Percentiles rank a stretch among this genome's conserved stretches.
Conservation (phyloP, 2,888 invertebrate species). For the Drosophila dives region DNA sequence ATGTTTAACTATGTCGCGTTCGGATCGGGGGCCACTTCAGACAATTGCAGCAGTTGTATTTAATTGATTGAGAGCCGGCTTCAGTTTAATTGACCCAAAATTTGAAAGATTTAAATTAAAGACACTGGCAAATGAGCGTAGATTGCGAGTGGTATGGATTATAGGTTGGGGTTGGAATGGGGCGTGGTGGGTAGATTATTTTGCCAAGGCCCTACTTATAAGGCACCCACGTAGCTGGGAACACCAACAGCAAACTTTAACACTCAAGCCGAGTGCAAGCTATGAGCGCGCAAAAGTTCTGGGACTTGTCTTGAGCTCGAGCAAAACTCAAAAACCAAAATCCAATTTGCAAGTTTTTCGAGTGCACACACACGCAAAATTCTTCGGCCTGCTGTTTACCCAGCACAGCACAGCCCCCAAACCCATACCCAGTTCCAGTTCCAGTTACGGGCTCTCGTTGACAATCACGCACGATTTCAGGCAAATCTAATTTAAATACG, state of each 20-base stretch:
- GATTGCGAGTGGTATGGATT: neutral
- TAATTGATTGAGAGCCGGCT: constrained; percentile 75
- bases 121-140: constrained; percentile 30
- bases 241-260: constrained; percentile 26
- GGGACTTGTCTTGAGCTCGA: constrained; percentile 37
- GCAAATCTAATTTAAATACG: constrained; percentile 80
- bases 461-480: constrained; percentile 82
- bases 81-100: constrained; percentile 71
- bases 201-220: constrained; percentile 16
- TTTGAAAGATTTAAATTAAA: constrained; percentile 57
- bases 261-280: constrained; percentile 35
- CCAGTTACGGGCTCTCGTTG: constrained; percentile 45
- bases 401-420: constrained; percentile 3
- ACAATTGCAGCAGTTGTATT: constrained; percentile 57
- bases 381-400: constrained; percentile 48
- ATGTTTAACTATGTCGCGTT: constrained; percentile 49
- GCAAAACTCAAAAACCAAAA: constrained; percentile 72
- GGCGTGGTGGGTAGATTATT: neutral
- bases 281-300: constrained; percentile 42
- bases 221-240: constrained; percentile 20
- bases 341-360: constrained; percentile 78
- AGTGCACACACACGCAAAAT: constrained; percentile 69
- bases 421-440: constrained; percentile 8
- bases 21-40: constrained; percentile 56
- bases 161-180: neutral